Evolutionary conservation across 2,888 invertebrate genomes (phyloP), one percentile per base, ranked within the genome.

Genomic region (Chymomyza amoena): DNA sequence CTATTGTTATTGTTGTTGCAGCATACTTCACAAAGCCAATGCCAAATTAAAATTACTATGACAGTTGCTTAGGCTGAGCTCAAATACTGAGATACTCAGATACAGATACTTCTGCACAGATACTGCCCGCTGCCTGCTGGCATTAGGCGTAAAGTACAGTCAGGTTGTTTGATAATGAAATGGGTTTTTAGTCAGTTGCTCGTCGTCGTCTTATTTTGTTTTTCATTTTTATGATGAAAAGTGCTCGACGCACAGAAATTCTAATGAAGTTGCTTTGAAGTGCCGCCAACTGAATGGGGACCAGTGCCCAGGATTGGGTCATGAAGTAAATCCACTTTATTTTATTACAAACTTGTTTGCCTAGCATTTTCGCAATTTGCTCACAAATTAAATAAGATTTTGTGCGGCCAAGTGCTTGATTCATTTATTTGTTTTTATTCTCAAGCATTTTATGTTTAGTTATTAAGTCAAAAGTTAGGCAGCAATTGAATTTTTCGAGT

Each of bases 11-110:
- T 62, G 32, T 28, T 52, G 64, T 66, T 50, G 32, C 50, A 65
- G 68, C 54, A 60, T 60, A 73, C 69, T 69, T 18, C 76, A 64
- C 80, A 76, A 80, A 79, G 80, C 75, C 78, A 72, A 75, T 78
- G 82, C 76, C 79, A 81, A 87, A 83, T 83, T 84, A 83, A 83
- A 87, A 83, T 84, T 78, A 74, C 74, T 75, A n/a, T 69, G 64
- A 71, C 50, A 67, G 66, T 78, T 75, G 69, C 77, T 78, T 75
- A 54, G 9, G 9, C 54, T 54, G 16, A 2, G 13, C 54, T 20
- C 16, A 15, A 15, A 16, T 54, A 15, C 52, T 3, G 4, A 52
- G 4, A 52, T 15, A 52, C n/a, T n/a, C n/a, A 52, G 52, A 52
- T n/a, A 13, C n/a, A 52, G 52, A 52, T 6, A 78, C 16, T 28